Evolutionary conservation across 2,888 invertebrate species (phyloP), one percentile per base, ranked within the genome.

Genomic region (Pemphredon lugubris): DNA sequence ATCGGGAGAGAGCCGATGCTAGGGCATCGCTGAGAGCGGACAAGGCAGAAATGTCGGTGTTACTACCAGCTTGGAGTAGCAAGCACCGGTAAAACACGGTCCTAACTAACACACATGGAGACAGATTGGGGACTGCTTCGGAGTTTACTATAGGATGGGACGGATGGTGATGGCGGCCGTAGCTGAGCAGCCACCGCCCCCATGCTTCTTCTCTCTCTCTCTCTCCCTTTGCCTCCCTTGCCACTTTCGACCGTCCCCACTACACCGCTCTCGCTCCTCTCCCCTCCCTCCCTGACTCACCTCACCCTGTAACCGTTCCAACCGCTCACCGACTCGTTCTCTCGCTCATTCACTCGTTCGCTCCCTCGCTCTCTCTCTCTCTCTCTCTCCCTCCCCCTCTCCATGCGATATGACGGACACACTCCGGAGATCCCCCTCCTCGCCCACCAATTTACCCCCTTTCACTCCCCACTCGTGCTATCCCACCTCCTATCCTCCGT

Each of bases 131-230:
- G 82, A 85, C 84, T 85, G 84, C 79, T 82, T 76, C 70, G 72
- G 81, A 82, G 82, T 83, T 82, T 83, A 81, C 86, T 85, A 85
- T 86, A 86, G 85, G 86, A 85, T 84, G 83, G 85, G 84, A 82
- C 78, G 84, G 85, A 85, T 77, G 86, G 91, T 93, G 93, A 75
- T 94, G 93, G 51, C 94, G 93, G 71, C 93, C 93, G 81, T 92
- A 92, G 77, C 93, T 92, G 82, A 75, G 77, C 84, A 81, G 88
- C 86, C 84, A 92, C 81, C 92, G 92, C 88, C 92, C 86, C 87
- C 88, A 85, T 86, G 79, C 77, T 82, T 78, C 81, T 72, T 79
- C 69, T 75, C 81, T 74, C 69, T 79, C 75, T 67, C 71, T 79
- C 69, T 75, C 81, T 74, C 69, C 78, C 73, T 60, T 68, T 64